Evolutionary conservation across 2,888 invertebrate genomes (phyloP).

Genomic region (Ornithoptera alexandrae): DNA sequence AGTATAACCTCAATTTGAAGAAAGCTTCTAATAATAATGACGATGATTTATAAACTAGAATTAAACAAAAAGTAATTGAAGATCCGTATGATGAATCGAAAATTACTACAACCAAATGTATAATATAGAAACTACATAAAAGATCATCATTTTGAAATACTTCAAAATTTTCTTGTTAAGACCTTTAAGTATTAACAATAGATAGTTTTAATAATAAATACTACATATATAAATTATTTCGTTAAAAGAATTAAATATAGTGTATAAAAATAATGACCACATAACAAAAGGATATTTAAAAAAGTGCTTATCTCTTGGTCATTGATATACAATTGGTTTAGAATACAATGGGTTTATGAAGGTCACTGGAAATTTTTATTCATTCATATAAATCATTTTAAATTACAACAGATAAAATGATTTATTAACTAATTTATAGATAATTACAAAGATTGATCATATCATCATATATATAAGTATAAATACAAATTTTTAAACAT

Average conservation of each 20-base stretch:
- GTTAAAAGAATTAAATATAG: background rate
- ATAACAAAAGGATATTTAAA: background rate
- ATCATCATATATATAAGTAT: conserved; percentile 4
- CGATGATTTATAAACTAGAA: too few species aligned
- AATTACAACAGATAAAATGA: conserved; percentile 14
- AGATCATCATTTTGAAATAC: too few species aligned
- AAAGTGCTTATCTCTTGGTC: conserved; percentile 1
- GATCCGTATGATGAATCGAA: too few species aligned
- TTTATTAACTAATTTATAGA: conserved; percentile 13
- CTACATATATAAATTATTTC: background rate
- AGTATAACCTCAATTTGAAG: too few species aligned
- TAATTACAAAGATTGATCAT: conserved; percentile 4
- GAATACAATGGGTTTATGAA: conserved; percentile 4
- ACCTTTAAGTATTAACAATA: too few species aligned
- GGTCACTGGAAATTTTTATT: background rate
- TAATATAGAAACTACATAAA: too few species aligned
- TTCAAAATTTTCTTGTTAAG: too few species aligned
- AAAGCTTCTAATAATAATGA: too few species aligned
- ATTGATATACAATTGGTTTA: background rate
- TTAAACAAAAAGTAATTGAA: too few species aligned
- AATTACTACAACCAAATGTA: too few species aligned
- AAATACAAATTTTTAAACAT: conserved; percentile 6
- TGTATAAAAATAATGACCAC: background rate
- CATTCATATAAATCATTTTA: conserved; percentile 7
- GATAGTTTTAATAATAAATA: too few species aligned